Evolutionary conservation across 2,888 invertebrate genomes (phyloP), one percentile per base, ranked within the genome.

Genomic region (Lysandra coridon): DNA sequence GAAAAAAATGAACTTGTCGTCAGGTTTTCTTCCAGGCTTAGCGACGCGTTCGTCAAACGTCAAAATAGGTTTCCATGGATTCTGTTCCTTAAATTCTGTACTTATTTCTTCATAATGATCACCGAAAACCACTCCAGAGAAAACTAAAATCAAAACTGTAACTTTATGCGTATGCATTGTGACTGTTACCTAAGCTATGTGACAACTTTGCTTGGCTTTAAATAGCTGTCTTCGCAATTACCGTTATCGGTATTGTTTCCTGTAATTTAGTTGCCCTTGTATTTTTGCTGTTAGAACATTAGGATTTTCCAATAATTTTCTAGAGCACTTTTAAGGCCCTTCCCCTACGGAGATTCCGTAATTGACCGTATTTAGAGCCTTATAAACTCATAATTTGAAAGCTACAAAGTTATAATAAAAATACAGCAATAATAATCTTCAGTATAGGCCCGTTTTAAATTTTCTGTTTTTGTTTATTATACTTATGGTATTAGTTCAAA

Each of bases 1-100:
- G 76, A 85, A 83, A 69, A 85, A 81, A 23, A 85, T 83, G 53
- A 86, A 84, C 81, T 90, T 91, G 6, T 85, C 85, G 14, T 86
- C 87, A 17, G 69, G 69, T 14, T 69, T 89, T 87, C 78, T 88
- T 89, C 79, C 86, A 87, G 33, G 78, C 62, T 81, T 86, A 14
- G 14, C 88, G 0, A 87, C 73, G 37, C 87, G 86, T 78, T 88
- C 86, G 78, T 82, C 87, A 49, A 83, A 81, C 6, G 83, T 84
- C 14, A 82, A 57, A 3, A 86, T 81, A 14, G 89, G 89, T 2
- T 80, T 82, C 90, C 89, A 89, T 14, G 69, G 14, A 0, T 81
- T 83, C 0, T 82, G 80, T 2, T 85, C 82, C 12, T 75, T n/a
- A 4, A 30, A 40, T 30, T 76, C 76, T 14, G n/a, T n/a, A 33